A percentile compares a stretch with the other conserved stretches of the same genome.
Conservation (phyloP, 2,888 invertebrate species). For the Pycnomerus fuliginosus region DNA sequence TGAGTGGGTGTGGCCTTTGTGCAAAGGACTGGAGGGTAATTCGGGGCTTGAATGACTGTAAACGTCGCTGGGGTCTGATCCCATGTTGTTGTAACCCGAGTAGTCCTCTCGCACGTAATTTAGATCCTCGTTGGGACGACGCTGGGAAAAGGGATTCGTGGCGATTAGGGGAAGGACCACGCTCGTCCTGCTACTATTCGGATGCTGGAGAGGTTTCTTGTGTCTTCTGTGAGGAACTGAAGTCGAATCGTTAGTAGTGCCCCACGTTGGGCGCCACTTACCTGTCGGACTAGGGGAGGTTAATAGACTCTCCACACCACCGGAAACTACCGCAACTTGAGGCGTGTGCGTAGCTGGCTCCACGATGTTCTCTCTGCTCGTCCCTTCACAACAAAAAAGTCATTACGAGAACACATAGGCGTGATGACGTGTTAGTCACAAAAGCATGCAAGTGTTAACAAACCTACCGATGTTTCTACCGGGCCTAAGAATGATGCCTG, state of each 20-base stretch:
- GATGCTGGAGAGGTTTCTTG: slow-evolving; percentile 56
- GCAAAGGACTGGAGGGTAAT: slow-evolving; percentile 48
- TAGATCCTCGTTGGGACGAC: not conserved
- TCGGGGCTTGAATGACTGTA: slow-evolving; percentile 53
- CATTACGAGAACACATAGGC: not conserved
- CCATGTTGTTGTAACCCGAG: slow-evolving; percentile 56
- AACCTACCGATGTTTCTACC: slow-evolving; percentile 5
- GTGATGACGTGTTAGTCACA: too few relatives aligned
- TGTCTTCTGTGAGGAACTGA: slow-evolving; percentile 52
- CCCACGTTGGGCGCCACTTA: slow-evolving; percentile 38
- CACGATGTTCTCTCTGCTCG: slow-evolving; percentile 28
- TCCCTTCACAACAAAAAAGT: slow-evolving; percentile 7
- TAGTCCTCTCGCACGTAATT: slow-evolving; percentile 62
- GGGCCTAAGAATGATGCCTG: slow-evolving; percentile 49
- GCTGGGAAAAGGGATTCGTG: slow-evolving; percentile 57
- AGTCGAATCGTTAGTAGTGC: slow-evolving; percentile 6
- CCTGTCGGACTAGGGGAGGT: slow-evolving; percentile 64
- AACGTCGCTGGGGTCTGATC: slow-evolving; percentile 66
- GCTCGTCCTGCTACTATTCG: slow-evolving; percentile 73
- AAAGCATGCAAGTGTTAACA: slow-evolving; percentile 8
- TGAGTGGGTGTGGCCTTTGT: slow-evolving; percentile 43
- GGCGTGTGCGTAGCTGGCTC: slow-evolving; percentile 40
- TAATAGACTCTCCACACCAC: slow-evolving; percentile 49
- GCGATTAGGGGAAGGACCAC: slow-evolving; percentile 72
- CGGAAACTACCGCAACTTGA: slow-evolving; percentile 49